Percentiles rank a stretch among this genome's conserved stretches.
Conservation (phyloP, 2,113 vertebrate genomes). For the Acanthochromis polyacanthus region DNA sequence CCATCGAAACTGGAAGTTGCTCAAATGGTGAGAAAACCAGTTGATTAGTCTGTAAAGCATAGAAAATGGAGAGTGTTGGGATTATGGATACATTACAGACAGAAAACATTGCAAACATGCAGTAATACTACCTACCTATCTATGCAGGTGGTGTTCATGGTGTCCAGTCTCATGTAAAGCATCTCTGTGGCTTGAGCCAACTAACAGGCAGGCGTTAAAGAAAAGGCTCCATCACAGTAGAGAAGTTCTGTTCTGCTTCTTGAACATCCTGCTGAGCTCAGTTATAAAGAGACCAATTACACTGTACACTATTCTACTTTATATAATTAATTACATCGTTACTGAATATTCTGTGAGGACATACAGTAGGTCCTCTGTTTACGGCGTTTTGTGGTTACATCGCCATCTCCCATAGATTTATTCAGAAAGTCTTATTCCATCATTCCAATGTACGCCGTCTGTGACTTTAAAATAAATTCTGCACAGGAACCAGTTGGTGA, state of each 20-base stretch:
- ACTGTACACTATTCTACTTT: no score
- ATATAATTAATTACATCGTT: no score
- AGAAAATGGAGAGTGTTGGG: rapidly evolving
- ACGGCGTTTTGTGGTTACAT: no score
- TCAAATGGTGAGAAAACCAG: constrained; percentile 99
- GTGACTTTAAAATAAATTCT: no score
- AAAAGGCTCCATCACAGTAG: not conserved
- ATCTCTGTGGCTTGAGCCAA: constrained; percentile 98
- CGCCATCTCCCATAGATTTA: no score
- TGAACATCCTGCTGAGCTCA: no score
- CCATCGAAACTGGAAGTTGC: constrained; percentile 99
- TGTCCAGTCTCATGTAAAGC: constrained; percentile 97
- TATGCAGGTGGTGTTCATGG: constrained; percentile 95
- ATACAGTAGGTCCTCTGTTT: no score
- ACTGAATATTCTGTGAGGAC: no score
- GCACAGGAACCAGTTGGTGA: no score
- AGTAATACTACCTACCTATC: constrained; percentile 90
- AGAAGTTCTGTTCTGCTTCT: not conserved
- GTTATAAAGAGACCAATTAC: no score
- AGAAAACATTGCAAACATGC: not conserved
- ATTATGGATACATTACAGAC: not conserved
- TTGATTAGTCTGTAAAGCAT: constrained; percentile 84
- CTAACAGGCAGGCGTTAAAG: constrained; percentile 87
- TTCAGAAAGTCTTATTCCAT: no score
- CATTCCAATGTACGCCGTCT: no score